Evolutionary conservation across 2,113 vertebrate genomes (phyloP).

Genomic region (Prochilodus magdalenae): DNA sequence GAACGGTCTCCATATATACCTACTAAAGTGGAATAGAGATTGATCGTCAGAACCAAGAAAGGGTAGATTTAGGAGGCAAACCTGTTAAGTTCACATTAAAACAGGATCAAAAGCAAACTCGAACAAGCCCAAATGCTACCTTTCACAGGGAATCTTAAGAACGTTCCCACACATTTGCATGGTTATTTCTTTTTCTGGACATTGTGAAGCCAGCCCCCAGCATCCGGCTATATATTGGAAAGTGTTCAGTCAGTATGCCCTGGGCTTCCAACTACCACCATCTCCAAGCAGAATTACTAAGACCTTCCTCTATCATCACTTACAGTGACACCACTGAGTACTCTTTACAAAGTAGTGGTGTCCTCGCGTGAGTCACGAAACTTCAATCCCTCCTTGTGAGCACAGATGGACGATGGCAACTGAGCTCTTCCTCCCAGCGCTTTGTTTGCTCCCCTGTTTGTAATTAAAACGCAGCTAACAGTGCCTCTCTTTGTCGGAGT

Average conservation of each 20-base stretch:
- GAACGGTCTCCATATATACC: conserved; percentile 11
- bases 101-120: background rate
- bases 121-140: background rate
- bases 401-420: conserved; percentile 43
- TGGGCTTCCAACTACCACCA: background rate
- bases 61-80: background rate
- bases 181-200: background rate
- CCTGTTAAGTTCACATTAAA: background rate
- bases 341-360: background rate
- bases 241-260: background rate
- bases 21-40: background rate
- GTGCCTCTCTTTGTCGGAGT: conserved; percentile 27
- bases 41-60: conserved; percentile 13
- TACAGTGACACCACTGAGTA: background rate
- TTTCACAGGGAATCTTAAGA: background rate
- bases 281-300: background rate
- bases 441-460: conserved; percentile 14
- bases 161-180: background rate
- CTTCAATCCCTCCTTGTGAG: background rate
- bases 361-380: background rate
- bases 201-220: background rate
- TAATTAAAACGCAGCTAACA: conserved; percentile 41
- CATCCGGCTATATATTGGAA: background rate
- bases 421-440: conserved; percentile 16
- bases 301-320: background rate